These are phyloP conservation scores for Eolophus roseicapilla DNA, from an alignment of 2,113 vertebrate genomes.

Conservation along the genomic window DNA sequence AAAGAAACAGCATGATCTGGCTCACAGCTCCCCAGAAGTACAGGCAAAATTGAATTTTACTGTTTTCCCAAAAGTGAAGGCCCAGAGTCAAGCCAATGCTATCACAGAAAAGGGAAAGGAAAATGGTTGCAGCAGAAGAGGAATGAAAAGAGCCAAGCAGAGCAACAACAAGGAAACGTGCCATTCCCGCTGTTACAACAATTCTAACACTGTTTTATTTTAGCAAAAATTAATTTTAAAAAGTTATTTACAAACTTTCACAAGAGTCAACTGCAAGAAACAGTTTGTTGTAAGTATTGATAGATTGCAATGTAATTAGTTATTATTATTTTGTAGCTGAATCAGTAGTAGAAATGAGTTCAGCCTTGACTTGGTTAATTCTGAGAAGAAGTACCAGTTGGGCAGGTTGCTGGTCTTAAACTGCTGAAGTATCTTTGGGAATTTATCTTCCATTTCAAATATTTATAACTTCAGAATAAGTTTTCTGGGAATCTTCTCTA, in stretches of 20 bases:
- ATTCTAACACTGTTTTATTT: background rate
- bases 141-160: background rate
- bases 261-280: background rate
- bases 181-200: background rate
- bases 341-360: background rate
- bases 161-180: background rate
- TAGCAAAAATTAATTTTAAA: background rate
- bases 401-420: background rate
- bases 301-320: background rate
- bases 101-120: background rate
- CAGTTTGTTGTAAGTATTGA: background rate
- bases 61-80: conserved; percentile 25
- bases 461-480: conserved; percentile 28
- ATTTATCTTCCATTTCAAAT: conserved; percentile 7
- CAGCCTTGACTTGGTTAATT: background rate
- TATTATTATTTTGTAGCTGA: background rate
- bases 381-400: background rate
- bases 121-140: background rate
- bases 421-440: background rate
- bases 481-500: conserved; percentile 26
- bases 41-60: conserved; percentile 48
- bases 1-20: conserved; percentile 66
- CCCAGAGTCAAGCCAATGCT: background rate
- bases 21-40: conserved; percentile 44
- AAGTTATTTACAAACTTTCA: conserved; percentile 17